A percentile compares a stretch with the other conserved stretches of the same genome.
Conservation (phyloP, 2,113 vertebrate genomes). For the Elephantulus edwardii region DNA sequence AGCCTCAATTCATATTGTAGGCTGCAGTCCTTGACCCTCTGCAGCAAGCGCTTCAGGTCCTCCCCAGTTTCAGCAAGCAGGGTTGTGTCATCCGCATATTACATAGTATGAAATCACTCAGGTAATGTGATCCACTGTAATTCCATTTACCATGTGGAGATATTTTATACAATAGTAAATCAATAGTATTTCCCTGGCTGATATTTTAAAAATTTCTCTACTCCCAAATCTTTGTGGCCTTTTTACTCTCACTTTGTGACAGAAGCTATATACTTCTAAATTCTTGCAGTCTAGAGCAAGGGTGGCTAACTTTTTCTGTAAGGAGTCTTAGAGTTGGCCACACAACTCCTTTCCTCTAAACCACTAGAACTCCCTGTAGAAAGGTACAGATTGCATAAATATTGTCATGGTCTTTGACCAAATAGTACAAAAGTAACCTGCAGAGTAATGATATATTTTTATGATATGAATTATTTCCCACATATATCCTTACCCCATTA, state of each 20-base stretch:
- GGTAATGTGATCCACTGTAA: background rate
- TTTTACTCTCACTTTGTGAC: background rate
- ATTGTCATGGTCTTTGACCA: background rate
- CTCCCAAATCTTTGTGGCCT: background rate
- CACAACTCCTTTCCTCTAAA: background rate
- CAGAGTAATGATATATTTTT: background rate
- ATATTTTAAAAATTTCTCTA: background rate
- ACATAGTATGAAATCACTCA: background rate
- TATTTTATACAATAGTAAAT: background rate
- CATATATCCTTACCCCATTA: background rate
- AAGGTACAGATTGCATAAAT: background rate
- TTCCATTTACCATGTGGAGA: background rate
- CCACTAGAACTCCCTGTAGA: background rate
- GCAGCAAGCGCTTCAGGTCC: too few species aligned
- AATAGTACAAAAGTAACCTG: background rate
- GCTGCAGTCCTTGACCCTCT: too few species aligned
- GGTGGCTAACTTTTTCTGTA: background rate
- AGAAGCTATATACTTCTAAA: background rate
- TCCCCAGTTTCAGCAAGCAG: too few species aligned
- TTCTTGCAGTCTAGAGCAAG: background rate
- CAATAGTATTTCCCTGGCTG: background rate
- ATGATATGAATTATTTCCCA: background rate
- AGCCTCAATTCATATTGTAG: too few species aligned
- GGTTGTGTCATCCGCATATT: too few species aligned
- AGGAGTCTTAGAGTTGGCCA: background rate